These are phyloP conservation scores for Drosophila grimshawi DNA, from an alignment of 1,140 invertebrate species.

Conservation along the genomic window DNA sequence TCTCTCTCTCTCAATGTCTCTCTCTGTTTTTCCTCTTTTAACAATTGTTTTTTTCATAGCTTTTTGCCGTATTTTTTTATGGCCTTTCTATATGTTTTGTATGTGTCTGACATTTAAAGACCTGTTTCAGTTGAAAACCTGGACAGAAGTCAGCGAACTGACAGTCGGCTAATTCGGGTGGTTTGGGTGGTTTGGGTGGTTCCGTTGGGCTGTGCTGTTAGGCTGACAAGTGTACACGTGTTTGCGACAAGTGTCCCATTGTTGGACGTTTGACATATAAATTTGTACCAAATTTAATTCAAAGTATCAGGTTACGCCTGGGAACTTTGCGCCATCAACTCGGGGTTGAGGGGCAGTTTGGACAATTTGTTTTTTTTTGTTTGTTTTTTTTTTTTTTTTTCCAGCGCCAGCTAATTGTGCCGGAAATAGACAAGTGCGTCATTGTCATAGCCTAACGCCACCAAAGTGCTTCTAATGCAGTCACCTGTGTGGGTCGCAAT, in stretches of 20 bases:
- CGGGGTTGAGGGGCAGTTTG: background rate
- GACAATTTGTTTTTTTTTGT: background rate
- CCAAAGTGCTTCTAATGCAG: conserved; percentile 76
- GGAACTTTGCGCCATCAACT: conserved; percentile 33
- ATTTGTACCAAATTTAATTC: conserved; percentile 73
- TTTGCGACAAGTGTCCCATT: conserved; percentile 77
- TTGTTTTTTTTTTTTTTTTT: conserved; percentile 6
- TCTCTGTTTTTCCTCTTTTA: background rate
- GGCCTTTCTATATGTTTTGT: conserved; percentile 9
- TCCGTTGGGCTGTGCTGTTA: conserved; percentile 52
- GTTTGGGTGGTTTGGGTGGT: background rate
- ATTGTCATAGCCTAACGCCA: conserved; percentile 59
- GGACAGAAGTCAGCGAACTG: conserved; percentile 50
- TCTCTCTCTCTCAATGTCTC: conserved; percentile 3
- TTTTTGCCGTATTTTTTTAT: conserved; percentile 26
- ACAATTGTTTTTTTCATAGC: conserved; percentile 22
- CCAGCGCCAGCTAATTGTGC: conserved; percentile 61
- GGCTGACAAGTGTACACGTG: conserved; percentile 76
- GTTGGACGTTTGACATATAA: conserved; percentile 65
- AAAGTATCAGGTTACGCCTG: conserved; percentile 78
- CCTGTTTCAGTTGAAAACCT: conserved; percentile 49
- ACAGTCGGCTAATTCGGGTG: conserved; percentile 34
- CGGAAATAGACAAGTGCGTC: conserved; percentile 67
- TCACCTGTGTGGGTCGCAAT: conserved; percentile 64
- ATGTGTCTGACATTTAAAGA: conserved; percentile 46